Evolutionary conservation across 2,797 vertebrate genomes (phyloP), one percentile per base, ranked within the genome.

Genomic region (Holocentrus rufus): DNA sequence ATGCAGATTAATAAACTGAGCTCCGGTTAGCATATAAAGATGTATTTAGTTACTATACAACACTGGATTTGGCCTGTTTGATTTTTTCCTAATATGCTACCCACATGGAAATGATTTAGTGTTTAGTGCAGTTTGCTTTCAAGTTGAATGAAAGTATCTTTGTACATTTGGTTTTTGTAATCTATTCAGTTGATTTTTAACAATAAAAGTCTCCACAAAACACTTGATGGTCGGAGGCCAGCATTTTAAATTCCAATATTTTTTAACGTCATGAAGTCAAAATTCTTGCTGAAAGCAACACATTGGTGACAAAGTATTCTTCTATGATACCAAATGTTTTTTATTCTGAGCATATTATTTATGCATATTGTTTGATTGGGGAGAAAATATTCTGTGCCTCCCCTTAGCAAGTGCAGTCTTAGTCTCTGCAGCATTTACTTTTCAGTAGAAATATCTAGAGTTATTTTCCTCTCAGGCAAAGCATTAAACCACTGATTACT

Each of bases 391-490:
- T 61, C 5, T 23, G 42, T 22, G 9, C 2, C 34, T 0, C 60
- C 59, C 27, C 68, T 68, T 23, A 49, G n/a, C 2, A 44, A 7
- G 0, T 39, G 4, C 31, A 27, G 57, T 79, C 4, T 23, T 44
- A 15, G 17, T 53, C 54, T 61, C 15, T 69, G 25, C 10, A 8
- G 36, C 14, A 47, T 68, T 76, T 31, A 22, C 22, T 11, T 69
- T 50, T 53, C 47, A 23, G 7, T 49, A 69, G n/a, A 61, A 61
- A 47, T 72, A 8, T n/a, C 31, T 58, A 2, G 4, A 36, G 10
- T n/a, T 20, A 7, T 6, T n/a, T 36, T 58, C 53, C 53, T 39
- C 25, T 34, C 4, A 46, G 54, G 18, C 11, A 23, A 2, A 36
- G 42, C 18, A 5, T 46, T 34, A 49, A 39, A 6, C 10, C 4